Percentiles rank a stretch among this genome's conserved stretches.
phyloP scores from a whole-genome alignment of 2,888 invertebrate genomes.

The Hesperia comma region DNA sequence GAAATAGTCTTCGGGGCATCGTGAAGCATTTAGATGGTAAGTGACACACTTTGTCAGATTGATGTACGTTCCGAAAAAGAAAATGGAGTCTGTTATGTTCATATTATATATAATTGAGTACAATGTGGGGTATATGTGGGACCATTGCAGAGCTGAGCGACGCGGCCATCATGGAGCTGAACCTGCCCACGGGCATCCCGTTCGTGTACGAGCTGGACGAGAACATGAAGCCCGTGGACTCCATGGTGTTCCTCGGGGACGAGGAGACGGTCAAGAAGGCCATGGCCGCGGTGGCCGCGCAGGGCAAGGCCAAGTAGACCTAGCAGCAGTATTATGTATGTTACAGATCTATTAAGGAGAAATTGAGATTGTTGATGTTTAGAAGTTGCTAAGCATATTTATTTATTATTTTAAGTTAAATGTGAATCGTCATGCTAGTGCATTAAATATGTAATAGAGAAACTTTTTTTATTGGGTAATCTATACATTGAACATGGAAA shows the following conservation, averaged over 20 bases:
- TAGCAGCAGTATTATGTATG: too few species aligned
- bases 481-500: too few species aligned
- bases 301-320: slow-evolving; percentile 88
- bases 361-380: slow-evolving; percentile 9
- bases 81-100: too few species aligned
- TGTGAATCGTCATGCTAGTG: background rate
- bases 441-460: too few species aligned
- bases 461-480: too few species aligned
- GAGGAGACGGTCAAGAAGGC: slow-evolving; percentile 90
- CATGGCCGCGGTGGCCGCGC: slow-evolving; percentile 90
- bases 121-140: background rate
- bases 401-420: slow-evolving; percentile 20
- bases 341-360: background rate
- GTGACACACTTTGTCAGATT: slow-evolving; percentile 47
- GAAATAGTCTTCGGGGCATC: slow-evolving; percentile 93
- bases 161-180: slow-evolving; percentile 89
- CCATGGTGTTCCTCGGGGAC: slow-evolving; percentile 90
- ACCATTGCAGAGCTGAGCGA: slow-evolving; percentile 86
- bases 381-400: background rate
- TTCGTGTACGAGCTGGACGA: slow-evolving; percentile 91
- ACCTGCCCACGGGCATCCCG: slow-evolving; percentile 92
- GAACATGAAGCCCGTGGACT: slow-evolving; percentile 86
- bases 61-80: too few species aligned
- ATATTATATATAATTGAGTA: too few species aligned
- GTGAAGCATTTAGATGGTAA: slow-evolving; percentile 93